Evolutionary conservation across 1,140 invertebrate genomes (phyloP), one percentile per base, ranked within the genome.

Genomic region (Drosophila prosaltans): DNA sequence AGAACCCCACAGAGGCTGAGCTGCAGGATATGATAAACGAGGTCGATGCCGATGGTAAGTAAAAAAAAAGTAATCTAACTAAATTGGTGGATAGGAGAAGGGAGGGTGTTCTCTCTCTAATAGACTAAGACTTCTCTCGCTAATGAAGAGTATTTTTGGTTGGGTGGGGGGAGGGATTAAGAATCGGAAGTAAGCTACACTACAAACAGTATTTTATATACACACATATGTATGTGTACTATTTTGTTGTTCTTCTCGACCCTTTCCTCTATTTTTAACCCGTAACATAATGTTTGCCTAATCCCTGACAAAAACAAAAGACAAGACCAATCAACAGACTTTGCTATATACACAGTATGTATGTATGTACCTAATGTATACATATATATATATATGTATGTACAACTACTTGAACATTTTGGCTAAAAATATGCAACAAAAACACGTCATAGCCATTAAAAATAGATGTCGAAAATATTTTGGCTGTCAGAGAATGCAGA

Each of bases 1-100:
- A 99, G 94, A 99, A 99, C 94, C 98, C 99, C 90, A 99, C 99
- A 91, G 99, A 99, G 94, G 98, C 98, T 54, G 99, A 99, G 93
- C 95, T 99, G 45, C 98, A 99, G 93, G 98, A 99, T 93, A 99
- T 99, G 98, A 99, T 99, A 93, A 99, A 99, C 93, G 98, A 99
- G 95, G 98, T 99, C 71, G 99, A 99, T 94, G 98, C 98, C 90
- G 99, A 99, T 93, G 98, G 99, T 99, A 94, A 93, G 95, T 86
- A 16, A 0, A 36, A 32, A n/a, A 32, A n/a, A 2, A 9, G 26
- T 7, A 4, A 8, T 16, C 3, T 4, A 21, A 0, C 1, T 30
- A 43, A 43, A 1, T 10, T 7, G 6, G 32, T 36, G 1, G 28
- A 30, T 2, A 30, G 4, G 28, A 4, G 28, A 0, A 4, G 2